A percentile compares a stretch with the other conserved stretches of the same genome.
Conservation (phyloP, 1,140 invertebrate genomes). For the Nasonia longicornis region DNA sequence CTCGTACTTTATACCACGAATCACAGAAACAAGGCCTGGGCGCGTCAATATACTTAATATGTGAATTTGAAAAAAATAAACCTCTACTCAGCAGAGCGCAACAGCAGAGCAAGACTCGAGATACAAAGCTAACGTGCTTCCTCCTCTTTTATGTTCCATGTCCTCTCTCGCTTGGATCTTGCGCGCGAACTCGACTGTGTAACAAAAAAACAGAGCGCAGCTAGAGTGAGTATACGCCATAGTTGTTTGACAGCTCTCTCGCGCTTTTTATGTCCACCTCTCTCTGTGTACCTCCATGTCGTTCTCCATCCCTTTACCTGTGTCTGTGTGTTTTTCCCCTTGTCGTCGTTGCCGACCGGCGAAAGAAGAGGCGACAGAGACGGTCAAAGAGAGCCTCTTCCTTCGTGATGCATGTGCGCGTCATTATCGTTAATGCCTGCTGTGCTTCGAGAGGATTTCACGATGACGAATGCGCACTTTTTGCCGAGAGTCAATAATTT, state of each 20-base stretch:
- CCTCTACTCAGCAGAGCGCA: neutral
- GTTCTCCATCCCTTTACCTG: neutral
- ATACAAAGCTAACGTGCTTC: conserved; percentile 44
- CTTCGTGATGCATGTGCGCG: neutral
- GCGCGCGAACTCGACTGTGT: conserved; percentile 42
- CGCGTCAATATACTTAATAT: neutral
- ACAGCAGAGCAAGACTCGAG: conserved; percentile 17
- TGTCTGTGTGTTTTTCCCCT: neutral
- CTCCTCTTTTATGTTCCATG: conserved; percentile 55
- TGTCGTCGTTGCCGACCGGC: neutral
- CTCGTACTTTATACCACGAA: too few relatives aligned
- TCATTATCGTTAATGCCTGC: neutral
- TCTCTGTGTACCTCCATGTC: neutral
- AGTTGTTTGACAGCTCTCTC: conserved; percentile 42
- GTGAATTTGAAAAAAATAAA: neutral
- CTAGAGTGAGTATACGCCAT: conserved; percentile 69
- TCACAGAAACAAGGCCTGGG: too few relatives aligned
- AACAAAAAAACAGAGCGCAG: conserved; percentile 55
- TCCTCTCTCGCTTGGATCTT: conserved; percentile 38
- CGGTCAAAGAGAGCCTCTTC: neutral
- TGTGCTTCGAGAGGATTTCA: neutral
- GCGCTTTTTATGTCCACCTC: conserved; percentile 52
- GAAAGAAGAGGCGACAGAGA: neutral
- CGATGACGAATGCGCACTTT: neutral
- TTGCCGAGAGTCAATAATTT: neutral